Conservation (phyloP, 2,888 invertebrate species). For the Patella ulyssiponensis region DNA sequence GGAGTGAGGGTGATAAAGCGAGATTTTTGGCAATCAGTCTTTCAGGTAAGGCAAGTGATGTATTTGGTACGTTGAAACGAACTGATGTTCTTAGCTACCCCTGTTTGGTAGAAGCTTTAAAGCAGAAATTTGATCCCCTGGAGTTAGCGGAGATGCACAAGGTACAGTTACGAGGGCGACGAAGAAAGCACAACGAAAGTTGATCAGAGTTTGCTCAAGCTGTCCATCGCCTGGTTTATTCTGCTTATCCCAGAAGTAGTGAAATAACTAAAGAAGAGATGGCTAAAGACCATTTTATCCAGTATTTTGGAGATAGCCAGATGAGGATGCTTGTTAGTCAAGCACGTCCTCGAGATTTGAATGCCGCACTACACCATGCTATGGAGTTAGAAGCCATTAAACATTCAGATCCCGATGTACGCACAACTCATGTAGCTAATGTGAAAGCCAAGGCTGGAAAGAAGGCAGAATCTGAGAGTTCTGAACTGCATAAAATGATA, state of each 20-base stretch:
- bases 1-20: conserved; percentile 15
- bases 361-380: background rate
- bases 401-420: background rate
- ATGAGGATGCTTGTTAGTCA: background rate
- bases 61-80: background rate
- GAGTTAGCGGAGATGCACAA: background rate
- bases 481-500: background rate
- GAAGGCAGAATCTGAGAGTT: background rate
- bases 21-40: background rate
- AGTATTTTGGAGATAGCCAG: conserved; percentile 3
- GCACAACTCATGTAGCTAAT: background rate
- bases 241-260: background rate
- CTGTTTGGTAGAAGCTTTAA: background rate
- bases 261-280: background rate
- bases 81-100: background rate
- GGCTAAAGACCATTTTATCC: background rate
- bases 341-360: background rate
- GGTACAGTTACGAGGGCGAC: background rate
- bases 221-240: background rate
- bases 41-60: background rate
- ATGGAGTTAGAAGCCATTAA: conserved; percentile 4
- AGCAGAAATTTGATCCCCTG: background rate
- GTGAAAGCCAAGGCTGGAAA: background rate
- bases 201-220: background rate
- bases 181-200: background rate